Base-by-base conservation (phyloP, 2,888 invertebrate species). In the Ophion obscuratus region DNA sequence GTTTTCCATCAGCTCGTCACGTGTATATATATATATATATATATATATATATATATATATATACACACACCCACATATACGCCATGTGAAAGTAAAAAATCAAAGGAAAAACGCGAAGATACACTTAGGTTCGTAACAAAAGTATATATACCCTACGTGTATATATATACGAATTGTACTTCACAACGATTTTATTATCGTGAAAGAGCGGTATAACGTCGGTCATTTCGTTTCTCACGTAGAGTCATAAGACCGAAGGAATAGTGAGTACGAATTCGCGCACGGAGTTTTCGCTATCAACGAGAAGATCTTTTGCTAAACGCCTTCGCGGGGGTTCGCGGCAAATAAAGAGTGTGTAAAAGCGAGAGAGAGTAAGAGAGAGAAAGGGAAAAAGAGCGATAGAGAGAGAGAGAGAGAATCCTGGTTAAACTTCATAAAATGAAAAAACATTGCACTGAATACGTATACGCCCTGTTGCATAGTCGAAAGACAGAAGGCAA, bases 141-240 rank as follows among this genome's bases (percentile, higher is more conserved):
- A 81, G 3, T 31, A 31, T 31, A 31, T 31, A 31, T 31, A 24
- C 24, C 24, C 24, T 24, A 24, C 24, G 24, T 24, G 4, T 47
- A 47, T 47, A 11, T 17, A 5, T 36, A 36, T 57, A 10, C 11
- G n/a, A 10, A n/a, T n/a, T 40, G 27, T 36, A 57, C 53, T 66
- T 36, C 66, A 11, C 31, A 57, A 47, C 75, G 24, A 66, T 76
- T 76, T 66, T 53, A 75, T 75, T 64, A 31, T 75, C 64, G 11
- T 36, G 6, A 14, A 36, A 24, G 20, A n/a, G 14, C 2, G 14
- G 53, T n/a, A 24, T 20, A 44, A 31, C 36, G 31, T 36, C 1
- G 36, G n/a, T 27, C 17, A 20, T 73, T 36, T 53, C 17, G 17
- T 53, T 40, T 40, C 40, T 40, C 40, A 17, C 53, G 14, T 11